Conservation (phyloP, 2,888 invertebrate species). For the Morinoia aosen region DNA sequence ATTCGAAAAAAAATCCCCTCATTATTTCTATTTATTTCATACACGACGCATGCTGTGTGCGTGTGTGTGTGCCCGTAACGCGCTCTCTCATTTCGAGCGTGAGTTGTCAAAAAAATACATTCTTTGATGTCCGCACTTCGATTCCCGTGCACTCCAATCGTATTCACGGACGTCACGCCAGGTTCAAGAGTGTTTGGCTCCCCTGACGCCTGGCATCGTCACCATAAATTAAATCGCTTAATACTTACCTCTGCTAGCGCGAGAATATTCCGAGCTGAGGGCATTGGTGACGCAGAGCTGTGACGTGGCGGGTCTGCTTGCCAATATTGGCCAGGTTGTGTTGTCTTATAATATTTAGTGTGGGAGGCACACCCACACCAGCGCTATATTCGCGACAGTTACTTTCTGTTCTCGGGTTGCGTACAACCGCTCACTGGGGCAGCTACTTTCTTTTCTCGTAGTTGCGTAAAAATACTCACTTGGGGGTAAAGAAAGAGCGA, state of each 20-base stretch:
- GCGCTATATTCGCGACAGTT: not conserved
- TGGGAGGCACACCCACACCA: constrained; percentile 2
- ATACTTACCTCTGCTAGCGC: not conserved
- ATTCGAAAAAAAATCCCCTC: not conserved
- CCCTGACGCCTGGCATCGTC: not conserved
- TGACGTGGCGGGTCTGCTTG: not conserved
- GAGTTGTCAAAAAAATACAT: too few relatives aligned
- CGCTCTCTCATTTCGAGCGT: too few relatives aligned
- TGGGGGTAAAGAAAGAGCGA: too few relatives aligned
- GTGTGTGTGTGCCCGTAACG: too few relatives aligned
- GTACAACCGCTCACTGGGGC: too few relatives aligned
- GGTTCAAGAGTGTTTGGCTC: not conserved
- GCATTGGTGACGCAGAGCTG: not conserved
- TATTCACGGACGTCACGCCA: not conserved
- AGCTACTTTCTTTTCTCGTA: too few relatives aligned
- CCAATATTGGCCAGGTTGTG: not conserved
- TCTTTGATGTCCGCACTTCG: not conserved
- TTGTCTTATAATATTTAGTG: constrained; percentile 8
- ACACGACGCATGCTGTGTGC: too few relatives aligned
- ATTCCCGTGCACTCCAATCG: not conserved
- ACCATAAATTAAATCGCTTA: not conserved
- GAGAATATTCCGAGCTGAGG: not conserved
- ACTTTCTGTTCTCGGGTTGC: not conserved
- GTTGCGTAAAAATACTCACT: too few relatives aligned
- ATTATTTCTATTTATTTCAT: not conserved